A percentile compares a stretch with the other conserved stretches of the same genome.
Evolutionary conservation across 2,888 invertebrate genomes (phyloP).

Genomic region (Agrochola circellaris): DNA sequence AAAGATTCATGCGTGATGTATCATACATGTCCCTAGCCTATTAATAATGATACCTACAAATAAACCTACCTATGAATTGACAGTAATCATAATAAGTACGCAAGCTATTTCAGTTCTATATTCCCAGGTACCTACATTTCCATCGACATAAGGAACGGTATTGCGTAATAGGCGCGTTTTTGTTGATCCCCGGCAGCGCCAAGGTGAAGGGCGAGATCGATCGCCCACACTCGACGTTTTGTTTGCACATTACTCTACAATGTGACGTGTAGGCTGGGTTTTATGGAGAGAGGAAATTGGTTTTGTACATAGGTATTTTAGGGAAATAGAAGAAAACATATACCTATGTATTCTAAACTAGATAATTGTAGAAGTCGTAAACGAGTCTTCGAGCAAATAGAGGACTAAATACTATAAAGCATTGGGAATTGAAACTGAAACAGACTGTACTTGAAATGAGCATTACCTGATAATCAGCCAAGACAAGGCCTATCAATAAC

Average conservation of each 20-base stretch:
- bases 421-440: neutral
- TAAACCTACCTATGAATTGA: too few relatives aligned
- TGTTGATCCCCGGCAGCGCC: slow-evolving; percentile 56
- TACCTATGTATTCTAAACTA: neutral
- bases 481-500: neutral
- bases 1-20: too few relatives aligned
- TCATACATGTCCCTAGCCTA: too few relatives aligned
- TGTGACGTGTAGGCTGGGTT: slow-evolving; percentile 28
- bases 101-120: neutral
- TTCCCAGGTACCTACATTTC: slow-evolving; percentile 24
- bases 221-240: slow-evolving; percentile 54
- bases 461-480: neutral
- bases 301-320: neutral
- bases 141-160: slow-evolving; percentile 21
- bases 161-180: slow-evolving; percentile 59
- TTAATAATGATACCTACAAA: too few relatives aligned
- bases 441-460: neutral
- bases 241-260: slow-evolving; percentile 49
- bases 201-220: slow-evolving; percentile 72
- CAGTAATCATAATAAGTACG: neutral
- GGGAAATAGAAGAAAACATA: too few relatives aligned
- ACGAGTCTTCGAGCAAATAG: neutral
- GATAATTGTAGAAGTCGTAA: neutral
- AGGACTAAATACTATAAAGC: neutral
- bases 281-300: neutral